These are phyloP conservation scores for Euspilapteryx auroguttella DNA, from an alignment of 2,888 invertebrate genomes.

Conservation along the genomic window DNA sequence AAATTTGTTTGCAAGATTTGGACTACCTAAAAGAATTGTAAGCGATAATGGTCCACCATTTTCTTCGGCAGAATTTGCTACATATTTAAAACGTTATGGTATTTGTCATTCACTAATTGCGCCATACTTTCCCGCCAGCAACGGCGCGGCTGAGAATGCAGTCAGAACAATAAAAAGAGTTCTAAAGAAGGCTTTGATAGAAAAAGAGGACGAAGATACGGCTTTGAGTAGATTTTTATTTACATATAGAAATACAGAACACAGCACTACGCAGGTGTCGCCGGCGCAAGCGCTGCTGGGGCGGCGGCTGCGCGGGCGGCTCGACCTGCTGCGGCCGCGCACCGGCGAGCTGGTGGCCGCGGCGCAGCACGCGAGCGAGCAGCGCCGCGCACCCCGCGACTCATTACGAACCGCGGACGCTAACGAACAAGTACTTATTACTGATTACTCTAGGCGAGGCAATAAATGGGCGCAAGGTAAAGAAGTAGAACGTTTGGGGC, in stretches of 20 bases:
- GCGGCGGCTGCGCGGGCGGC: conserved; percentile 9
- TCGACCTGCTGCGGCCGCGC: conserved; percentile 9
- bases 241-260: conserved; percentile 2
- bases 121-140: not conserved
- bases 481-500: not conserved
- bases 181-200: not conserved
- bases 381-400: not conserved
- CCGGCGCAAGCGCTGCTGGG: conserved; percentile 10
- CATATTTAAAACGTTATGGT: not conserved
- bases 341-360: not conserved
- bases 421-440: not conserved
- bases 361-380: conserved; percentile 1
- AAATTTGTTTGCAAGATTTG: not conserved
- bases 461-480: not conserved
- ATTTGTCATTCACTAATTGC: not conserved
- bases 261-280: conserved; percentile 8
- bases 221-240: conserved; percentile 1
- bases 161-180: not conserved
- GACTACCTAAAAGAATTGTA: not conserved
- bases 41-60: conserved; percentile 1
- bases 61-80: not conserved
- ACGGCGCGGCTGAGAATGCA: not conserved
- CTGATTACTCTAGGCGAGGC: not conserved
- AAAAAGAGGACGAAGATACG: not conserved
- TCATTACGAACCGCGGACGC: not conserved